These are phyloP conservation scores for Indicator maculatus DNA, from an alignment of 2,113 vertebrate species.

Conservation along the genomic window DNA sequence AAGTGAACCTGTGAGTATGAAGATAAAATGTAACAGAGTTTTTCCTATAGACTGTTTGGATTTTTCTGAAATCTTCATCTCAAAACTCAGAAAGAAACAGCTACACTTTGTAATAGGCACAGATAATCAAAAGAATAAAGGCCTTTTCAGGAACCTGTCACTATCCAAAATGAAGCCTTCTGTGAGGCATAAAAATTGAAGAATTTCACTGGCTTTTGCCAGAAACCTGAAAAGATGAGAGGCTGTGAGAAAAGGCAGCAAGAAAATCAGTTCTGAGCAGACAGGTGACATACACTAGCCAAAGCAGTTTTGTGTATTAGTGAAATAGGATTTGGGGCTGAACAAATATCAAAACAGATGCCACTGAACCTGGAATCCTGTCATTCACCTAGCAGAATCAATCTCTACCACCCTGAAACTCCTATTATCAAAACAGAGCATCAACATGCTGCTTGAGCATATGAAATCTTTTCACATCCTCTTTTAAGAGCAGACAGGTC, in stretches of 20 bases:
- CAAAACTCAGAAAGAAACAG: neutral
- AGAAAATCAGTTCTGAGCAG: neutral
- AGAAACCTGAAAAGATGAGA: neutral
- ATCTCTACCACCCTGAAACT: neutral
- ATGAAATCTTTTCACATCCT: neutral
- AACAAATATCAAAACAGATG: neutral
- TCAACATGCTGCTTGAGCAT: slow-evolving; percentile 3
- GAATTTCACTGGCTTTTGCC: neutral
- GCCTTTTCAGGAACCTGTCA: neutral
- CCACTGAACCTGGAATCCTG: neutral
- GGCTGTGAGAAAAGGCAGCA: neutral
- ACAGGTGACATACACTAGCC: neutral
- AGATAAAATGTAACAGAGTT: neutral
- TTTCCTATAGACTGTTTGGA: neutral
- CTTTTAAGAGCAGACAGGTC: neutral
- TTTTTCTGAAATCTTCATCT: neutral
- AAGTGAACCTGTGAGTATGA: neutral
- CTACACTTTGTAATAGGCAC: neutral
- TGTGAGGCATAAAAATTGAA: neutral
- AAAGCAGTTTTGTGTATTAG: neutral
- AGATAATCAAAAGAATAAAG: neutral
- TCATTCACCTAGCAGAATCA: neutral
- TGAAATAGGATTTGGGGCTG: neutral
- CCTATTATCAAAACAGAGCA: slow-evolving; percentile 34
- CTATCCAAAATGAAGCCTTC: neutral